Conservation (phyloP, 35 echinoderm and acorn worm genomes). For the Chiridota heheva region DNA sequence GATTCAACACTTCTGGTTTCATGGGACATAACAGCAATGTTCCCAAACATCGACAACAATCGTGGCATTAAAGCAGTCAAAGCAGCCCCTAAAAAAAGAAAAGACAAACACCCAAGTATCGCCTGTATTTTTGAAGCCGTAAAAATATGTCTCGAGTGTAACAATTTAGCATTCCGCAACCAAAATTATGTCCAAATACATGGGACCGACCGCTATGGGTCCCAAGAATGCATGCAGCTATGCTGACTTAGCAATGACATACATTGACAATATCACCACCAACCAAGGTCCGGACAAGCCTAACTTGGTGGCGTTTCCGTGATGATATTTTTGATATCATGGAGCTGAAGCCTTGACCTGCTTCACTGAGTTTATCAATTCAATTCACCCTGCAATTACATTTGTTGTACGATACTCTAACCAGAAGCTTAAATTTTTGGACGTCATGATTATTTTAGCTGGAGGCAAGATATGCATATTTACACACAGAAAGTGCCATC, state of each 20-base stretch:
- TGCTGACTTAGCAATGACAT: background rate
- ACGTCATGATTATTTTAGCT: too few relatives aligned
- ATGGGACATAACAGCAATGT: constrained; percentile 12
- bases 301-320: background rate
- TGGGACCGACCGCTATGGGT: background rate
- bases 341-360: background rate
- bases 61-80: background rate
- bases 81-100: too few relatives aligned
- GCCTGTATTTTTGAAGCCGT: constrained; percentile 2
- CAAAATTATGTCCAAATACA: background rate
- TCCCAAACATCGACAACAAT: constrained; percentile 31
- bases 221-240: constrained; percentile 7
- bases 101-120: too few relatives aligned
- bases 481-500: too few relatives aligned
- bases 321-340: constrained; percentile 12
- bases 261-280: too few relatives aligned
- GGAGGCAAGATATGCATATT: too few relatives aligned
- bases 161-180: background rate
- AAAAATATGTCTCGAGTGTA: background rate
- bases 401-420: too few relatives aligned
- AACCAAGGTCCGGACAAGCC: background rate
- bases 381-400: background rate
- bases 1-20: background rate
- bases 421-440: too few relatives aligned
- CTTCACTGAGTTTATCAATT: too few relatives aligned